Evolutionary conservation across 2,888 invertebrate species (phyloP).

Genomic region (Phengaris alcon): DNA sequence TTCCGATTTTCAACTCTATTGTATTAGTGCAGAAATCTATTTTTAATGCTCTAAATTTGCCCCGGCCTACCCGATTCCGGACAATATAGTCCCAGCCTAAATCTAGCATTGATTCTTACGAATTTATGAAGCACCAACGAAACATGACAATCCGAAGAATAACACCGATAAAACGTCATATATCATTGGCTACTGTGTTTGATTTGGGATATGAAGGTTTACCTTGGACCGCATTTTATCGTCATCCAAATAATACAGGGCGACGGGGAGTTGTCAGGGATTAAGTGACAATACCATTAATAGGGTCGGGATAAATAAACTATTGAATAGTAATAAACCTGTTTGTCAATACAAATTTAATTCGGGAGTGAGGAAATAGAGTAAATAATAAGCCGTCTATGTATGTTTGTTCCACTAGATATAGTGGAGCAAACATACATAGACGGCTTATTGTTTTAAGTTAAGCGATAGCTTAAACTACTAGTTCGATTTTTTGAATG

Average conservation of each 20-base stretch:
- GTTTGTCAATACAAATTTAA: slow-evolving; percentile 2
- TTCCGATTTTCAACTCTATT: no score
- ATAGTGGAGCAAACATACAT: no score
- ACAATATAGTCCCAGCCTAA: no score
- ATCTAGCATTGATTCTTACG: no score
- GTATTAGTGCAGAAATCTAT: no score
- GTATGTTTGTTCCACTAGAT: no score
- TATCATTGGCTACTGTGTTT: not conserved
- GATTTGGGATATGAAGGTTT: not conserved
- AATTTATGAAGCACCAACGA: no score
- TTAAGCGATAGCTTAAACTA: no score
- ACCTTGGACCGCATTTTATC: not conserved
- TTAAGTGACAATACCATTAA: slow-evolving; percentile 8
- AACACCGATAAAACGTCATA: not conserved
- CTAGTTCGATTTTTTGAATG: no score
- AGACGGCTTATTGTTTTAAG: no score
- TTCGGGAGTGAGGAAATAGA: not conserved
- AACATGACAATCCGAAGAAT: not conserved
- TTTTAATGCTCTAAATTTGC: no score
- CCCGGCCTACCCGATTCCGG: no score
- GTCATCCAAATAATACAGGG: not conserved
- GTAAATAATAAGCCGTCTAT: not conserved
- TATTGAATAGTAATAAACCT: not conserved
- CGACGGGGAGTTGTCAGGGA: not conserved
- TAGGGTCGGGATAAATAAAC: slow-evolving; percentile 2